A percentile compares a stretch with the other conserved stretches of the same genome.
Evolutionary conservation across 2,113 vertebrate species (phyloP).

Genomic region (Ceyx melanurus): DNA sequence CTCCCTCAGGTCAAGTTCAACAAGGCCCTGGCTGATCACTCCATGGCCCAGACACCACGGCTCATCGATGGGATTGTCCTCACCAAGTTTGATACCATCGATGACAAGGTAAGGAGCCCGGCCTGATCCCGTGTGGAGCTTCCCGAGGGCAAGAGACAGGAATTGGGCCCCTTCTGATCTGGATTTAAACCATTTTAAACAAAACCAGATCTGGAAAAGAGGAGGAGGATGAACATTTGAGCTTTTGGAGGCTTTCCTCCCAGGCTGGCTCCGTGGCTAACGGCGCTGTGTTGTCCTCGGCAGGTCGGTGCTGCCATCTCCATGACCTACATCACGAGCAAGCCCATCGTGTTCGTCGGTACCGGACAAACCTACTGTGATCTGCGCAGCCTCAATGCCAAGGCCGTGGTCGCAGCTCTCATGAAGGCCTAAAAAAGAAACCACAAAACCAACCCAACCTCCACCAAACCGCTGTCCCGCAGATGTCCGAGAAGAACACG

Average conservation of each 20-base stretch:
- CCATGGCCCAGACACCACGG: slow-evolving; percentile 90
- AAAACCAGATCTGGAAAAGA: neutral
- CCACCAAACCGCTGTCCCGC: slow-evolving; percentile 65
- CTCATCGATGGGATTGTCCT: slow-evolving; percentile 98
- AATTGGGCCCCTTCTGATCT: rapidly evolving
- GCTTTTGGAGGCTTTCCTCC: neutral
- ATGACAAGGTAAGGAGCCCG: slow-evolving; percentile 89
- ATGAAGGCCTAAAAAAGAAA: slow-evolving; percentile 88
- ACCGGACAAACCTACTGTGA: slow-evolving; percentile 98
- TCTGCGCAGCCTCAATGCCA: slow-evolving; percentile 95
- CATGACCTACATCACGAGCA: slow-evolving; percentile 99
- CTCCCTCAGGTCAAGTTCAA: slow-evolving; percentile 94
- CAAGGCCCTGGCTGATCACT: slow-evolving; percentile 96
- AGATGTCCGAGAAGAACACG: slow-evolving; percentile 61
- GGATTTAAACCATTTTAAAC: neutral
- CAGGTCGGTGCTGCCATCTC: slow-evolving; percentile 98
- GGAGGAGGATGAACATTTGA: neutral
- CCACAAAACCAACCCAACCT: neutral
- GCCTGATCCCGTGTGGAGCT: rapidly evolving
- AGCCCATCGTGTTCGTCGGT: slow-evolving; percentile 97
- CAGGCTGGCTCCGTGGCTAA: neutral
- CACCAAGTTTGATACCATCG: slow-evolving; percentile 98
- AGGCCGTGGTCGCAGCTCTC: slow-evolving; percentile 93
- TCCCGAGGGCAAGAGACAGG: rapidly evolving
- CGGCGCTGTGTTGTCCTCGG: neutral